These are phyloP conservation scores for Geophilus truncorum DNA, from an alignment of 2,888 invertebrate genomes.

Conservation along the genomic window DNA sequence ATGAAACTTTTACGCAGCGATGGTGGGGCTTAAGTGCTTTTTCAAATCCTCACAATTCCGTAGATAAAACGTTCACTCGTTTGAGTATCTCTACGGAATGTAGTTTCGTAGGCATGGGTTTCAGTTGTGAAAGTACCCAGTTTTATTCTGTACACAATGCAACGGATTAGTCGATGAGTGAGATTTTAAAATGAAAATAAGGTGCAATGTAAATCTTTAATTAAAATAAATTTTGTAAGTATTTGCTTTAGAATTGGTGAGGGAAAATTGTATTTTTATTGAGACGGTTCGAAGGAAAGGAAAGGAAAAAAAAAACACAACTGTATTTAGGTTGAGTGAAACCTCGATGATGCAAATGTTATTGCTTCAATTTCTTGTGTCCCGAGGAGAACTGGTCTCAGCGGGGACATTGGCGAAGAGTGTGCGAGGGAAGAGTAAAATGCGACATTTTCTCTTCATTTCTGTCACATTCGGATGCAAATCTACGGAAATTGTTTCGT, in stretches of 20 bases:
- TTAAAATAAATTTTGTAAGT: neutral
- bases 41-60: conserved; percentile 20
- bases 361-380: conserved; percentile 17
- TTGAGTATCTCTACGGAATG: neutral
- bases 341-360: conserved; percentile 27
- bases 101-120: neutral
- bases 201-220: neutral
- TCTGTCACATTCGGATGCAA: conserved; percentile 27
- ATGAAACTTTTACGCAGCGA: conserved; percentile 22
- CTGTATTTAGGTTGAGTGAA: conserved; percentile 1
- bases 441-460: conserved; percentile 13
- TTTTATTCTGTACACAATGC: neutral
- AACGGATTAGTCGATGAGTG: neutral
- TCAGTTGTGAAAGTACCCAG: neutral
- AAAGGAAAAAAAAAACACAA: neutral
- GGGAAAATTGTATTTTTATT: neutral
- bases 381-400: conserved; percentile 2
- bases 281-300: neutral
- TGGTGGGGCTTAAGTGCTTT: conserved; percentile 22
- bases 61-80: conserved; percentile 11
- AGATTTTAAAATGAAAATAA: neutral
- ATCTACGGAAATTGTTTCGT: conserved; percentile 25
- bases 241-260: too few relatives aligned
- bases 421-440: neutral
- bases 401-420: conserved; percentile 2